Evolutionary conservation across 2,888 invertebrate genomes (phyloP).

Genomic region (Cerceris ruficornis): DNA sequence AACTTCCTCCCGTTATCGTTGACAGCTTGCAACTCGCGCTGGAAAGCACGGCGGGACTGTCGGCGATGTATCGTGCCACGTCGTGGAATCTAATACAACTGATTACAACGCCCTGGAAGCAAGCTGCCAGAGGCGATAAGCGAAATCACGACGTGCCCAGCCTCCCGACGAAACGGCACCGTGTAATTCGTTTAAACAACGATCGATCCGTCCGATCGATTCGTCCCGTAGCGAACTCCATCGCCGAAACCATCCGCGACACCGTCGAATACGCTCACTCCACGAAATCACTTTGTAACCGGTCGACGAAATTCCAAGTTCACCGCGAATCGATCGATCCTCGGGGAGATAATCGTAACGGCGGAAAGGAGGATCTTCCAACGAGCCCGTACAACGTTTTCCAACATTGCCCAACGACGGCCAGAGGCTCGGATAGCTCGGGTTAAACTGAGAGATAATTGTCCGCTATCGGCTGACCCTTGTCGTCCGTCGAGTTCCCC

Average conservation of each 20-base stretch:
- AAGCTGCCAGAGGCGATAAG: constrained; percentile 30
- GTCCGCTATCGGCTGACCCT: constrained; percentile 72
- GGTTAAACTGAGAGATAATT: constrained; percentile 70
- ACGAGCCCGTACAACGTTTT: constrained; percentile 51
- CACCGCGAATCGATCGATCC: background rate
- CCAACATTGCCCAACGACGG: constrained; percentile 50
- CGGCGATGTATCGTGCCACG: constrained; percentile 35
- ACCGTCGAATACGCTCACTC: no score
- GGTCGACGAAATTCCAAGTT: background rate
- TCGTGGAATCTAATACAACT: constrained; percentile 61
- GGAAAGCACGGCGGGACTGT: constrained; percentile 19
- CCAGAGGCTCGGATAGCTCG: constrained; percentile 57
- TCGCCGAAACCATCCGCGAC: no score
- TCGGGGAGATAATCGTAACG: constrained; percentile 7
- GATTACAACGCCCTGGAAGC: constrained; percentile 16
- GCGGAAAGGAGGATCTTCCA: constrained; percentile 27
- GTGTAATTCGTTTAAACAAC: background rate
- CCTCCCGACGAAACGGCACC: constrained; percentile 19
- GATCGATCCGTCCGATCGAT: no score
- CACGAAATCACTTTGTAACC: background rate
- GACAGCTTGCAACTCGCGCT: constrained; percentile 63
- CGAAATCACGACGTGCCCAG: constrained; percentile 20
- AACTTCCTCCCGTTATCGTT: constrained; percentile 44
- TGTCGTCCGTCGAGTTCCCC: constrained; percentile 56
- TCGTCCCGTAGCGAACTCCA: no score